Conservation (phyloP, 1,140 invertebrate genomes). For the Eumaeus atala region DNA sequence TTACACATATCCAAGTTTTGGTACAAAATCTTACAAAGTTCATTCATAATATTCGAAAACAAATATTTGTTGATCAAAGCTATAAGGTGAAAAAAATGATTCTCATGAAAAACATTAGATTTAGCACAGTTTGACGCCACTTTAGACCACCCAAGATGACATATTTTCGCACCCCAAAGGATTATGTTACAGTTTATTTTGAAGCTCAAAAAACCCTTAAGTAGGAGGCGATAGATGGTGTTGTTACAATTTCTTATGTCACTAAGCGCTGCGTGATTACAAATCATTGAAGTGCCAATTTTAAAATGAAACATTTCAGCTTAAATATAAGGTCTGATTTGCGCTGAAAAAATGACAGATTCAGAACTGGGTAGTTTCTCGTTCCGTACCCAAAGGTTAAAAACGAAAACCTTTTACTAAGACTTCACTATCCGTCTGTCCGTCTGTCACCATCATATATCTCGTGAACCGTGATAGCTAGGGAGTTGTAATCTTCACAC, state of each 20-base stretch:
- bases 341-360: no score
- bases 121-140: constrained; percentile 43
- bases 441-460: no score
- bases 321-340: no score
- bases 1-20: no score
- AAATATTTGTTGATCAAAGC: constrained; percentile 46
- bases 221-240: neutral
- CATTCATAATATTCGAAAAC: constrained; percentile 46
- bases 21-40: constrained; percentile 17
- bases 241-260: neutral
- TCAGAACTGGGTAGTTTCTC: no score
- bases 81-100: neutral
- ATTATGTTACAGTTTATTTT: constrained; percentile 31
- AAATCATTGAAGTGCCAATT: no score
- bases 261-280: neutral
- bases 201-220: neutral
- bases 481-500: no score
- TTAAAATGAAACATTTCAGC: no score
- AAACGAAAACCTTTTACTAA: no score
- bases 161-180: constrained; percentile 28
- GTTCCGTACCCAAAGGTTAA: no score
- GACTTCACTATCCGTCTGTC: no score
- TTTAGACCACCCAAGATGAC: constrained; percentile 42
- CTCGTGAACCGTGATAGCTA: no score
- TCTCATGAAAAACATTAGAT: constrained; percentile 18